phyloP scores from a whole-genome alignment of 2,888 invertebrate genomes.

The Shargacucullia verbasci region DNA sequence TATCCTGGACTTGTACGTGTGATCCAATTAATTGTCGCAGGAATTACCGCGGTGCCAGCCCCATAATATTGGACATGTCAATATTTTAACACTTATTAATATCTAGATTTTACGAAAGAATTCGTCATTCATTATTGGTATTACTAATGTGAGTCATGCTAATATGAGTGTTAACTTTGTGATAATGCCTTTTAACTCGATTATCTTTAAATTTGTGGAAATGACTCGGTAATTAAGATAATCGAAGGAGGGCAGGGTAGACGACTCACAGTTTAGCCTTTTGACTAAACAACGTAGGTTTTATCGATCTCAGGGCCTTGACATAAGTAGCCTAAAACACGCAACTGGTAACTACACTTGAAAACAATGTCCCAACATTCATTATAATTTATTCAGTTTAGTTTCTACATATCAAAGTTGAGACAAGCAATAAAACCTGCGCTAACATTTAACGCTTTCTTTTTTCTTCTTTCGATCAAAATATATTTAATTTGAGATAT shows the following conservation, averaged over 20 bases:
- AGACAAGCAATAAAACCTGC: conserved; percentile 38
- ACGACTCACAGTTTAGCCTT: conserved; percentile 61
- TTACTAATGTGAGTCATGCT: conserved; percentile 37
- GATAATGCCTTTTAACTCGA: conserved; percentile 31
- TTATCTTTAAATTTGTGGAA: conserved; percentile 55
- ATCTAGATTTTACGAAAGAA: conserved; percentile 5
- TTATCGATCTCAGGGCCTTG: conserved; percentile 70
- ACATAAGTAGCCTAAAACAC: conserved; percentile 65
- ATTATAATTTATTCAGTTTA: conserved; percentile 49
- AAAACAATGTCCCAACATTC: conserved; percentile 34
- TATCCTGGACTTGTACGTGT: conserved; percentile 53
- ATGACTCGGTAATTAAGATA: conserved; percentile 68
- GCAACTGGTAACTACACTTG: conserved; percentile 62
- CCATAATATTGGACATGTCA: conserved; percentile 5
- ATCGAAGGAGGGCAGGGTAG: conserved; percentile 75
- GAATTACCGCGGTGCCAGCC: conserved; percentile 17
- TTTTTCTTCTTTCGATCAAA: not conserved
- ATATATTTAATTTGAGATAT: conserved; percentile 32
- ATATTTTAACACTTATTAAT: conserved; percentile 21
- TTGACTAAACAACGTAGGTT: conserved; percentile 60
- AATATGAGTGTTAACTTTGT: conserved; percentile 33
- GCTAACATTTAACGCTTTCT: conserved; percentile 24
- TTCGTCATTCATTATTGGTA: not conserved
- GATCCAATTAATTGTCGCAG: conserved; percentile 46
- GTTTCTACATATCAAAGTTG: conserved; percentile 16